Evolutionary conservation across 92 coral and sea anemone species (phyloP), one percentile per base, ranked within the genome.

Genomic region (Scolanthus callimorphus): DNA sequence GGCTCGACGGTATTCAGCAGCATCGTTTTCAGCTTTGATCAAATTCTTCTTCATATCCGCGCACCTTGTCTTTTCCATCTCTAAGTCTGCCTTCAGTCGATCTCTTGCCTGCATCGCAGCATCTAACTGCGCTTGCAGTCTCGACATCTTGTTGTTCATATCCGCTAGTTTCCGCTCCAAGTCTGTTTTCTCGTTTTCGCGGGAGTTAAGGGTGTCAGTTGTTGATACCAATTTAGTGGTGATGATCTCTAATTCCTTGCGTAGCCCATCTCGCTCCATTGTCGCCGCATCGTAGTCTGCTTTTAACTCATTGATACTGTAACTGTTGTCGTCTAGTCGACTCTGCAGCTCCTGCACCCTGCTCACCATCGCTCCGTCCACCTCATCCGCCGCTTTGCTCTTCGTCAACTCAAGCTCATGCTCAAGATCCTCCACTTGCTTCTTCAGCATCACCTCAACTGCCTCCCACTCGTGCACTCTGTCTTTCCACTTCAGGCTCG

Each of bases 401-500:
- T 78, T 83, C 17, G 76, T 69, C 2, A 68, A 61, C 43, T 73
- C 90, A 39, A 88, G 69, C 58, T 88, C 90, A 26, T 72, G 56
- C 70, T 70, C 71, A n/a, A 88, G 71, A 45, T 88, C 96, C 24
- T 63, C 73, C 17, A 88, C 90, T 58, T 73, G 73, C 67, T 78
- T 78, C 48, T 80, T 79, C 29, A 88, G 71, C 48, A 57, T 74
- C 29, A 88, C 90, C 53, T 88, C 90, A 37, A 88, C 96, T n/a
- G 86, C 72, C 47, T 88, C 96, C 96, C 96, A 88, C 31, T 88
- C 90, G 31, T 81, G 88, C 23, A 83, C 73, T 21, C 90, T 76
- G 31, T 83, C 86, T 51, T 73, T 79, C 58, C 79, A 73, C 44
- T 76, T 76, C 25, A 69, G 64, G 19, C 63, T 75, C 1, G 83